phyloP scores from a whole-genome alignment of 53 echinoderm and acorn worm species.

The Glandiceps talaboti region DNA sequence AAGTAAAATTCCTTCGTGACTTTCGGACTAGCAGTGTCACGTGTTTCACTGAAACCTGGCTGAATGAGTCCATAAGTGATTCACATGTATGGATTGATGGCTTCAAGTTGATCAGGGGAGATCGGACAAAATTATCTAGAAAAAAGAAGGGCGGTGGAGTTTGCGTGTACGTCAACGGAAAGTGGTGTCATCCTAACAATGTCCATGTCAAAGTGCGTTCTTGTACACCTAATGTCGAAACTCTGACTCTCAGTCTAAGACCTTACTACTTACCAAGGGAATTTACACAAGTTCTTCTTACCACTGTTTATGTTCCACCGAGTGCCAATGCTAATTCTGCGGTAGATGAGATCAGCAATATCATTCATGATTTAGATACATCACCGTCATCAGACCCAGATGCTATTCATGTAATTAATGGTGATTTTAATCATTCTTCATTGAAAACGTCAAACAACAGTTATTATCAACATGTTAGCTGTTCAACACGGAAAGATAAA shows the following conservation, averaged over 20 bases:
- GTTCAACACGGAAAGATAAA: background rate
- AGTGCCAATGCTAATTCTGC: background rate
- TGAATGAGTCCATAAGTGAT: constrained; percentile 20
- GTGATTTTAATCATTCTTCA: background rate
- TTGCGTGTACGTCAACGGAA: background rate
- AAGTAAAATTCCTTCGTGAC: constrained; percentile 6
- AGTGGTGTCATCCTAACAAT: background rate
- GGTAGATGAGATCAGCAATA: background rate
- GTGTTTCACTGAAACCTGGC: constrained; percentile 52
- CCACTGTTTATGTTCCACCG: background rate
- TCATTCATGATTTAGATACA: background rate
- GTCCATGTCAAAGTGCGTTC: background rate
- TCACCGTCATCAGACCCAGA: background rate
- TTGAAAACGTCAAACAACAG: background rate
- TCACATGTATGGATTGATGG: background rate
- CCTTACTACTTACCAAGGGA: background rate
- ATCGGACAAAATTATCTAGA: background rate
- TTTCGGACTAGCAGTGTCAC: constrained; percentile 36
- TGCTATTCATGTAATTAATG: background rate
- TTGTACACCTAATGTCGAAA: background rate
- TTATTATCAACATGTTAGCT: background rate
- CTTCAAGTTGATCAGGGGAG: background rate
- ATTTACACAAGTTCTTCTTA: background rate
- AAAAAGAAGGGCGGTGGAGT: background rate
- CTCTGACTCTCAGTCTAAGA: background rate